Percentiles rank a stretch among this genome's conserved stretches.
Evolutionary conservation across 1,140 invertebrate species (phyloP).

Genomic region (Lepidostoma basale): DNA sequence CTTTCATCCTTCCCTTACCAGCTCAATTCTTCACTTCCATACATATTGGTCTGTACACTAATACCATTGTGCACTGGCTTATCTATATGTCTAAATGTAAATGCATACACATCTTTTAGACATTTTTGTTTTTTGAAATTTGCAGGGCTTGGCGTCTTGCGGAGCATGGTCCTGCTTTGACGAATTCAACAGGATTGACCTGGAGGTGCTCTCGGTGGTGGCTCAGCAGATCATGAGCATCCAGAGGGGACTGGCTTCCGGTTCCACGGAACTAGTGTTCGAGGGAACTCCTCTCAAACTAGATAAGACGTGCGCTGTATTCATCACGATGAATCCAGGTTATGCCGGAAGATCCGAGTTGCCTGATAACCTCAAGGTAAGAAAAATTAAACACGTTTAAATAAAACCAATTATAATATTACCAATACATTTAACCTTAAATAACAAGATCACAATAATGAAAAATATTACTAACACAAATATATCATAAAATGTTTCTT

Average conservation of each 20-base stretch:
- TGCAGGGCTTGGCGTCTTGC: slow-evolving; percentile 85
- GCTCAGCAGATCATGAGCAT: slow-evolving; percentile 88
- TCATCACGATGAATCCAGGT: slow-evolving; percentile 96
- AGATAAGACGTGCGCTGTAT: slow-evolving; percentile 91
- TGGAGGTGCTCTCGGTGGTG: slow-evolving; percentile 90
- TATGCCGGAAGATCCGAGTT: slow-evolving; percentile 91
- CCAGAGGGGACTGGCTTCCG: slow-evolving; percentile 79
- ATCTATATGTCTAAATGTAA: background rate
- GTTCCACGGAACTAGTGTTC: slow-evolving; percentile 76
- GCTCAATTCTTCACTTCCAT: too few relatives aligned
- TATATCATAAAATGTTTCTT: too few relatives aligned
- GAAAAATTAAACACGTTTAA: too few relatives aligned
- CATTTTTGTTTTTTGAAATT: background rate
- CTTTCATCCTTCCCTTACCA: too few relatives aligned
- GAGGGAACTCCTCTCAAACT: slow-evolving; percentile 88
- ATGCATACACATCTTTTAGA: slow-evolving; percentile 1
- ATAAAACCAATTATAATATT: too few relatives aligned
- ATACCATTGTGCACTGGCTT: too few relatives aligned
- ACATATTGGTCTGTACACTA: too few relatives aligned
- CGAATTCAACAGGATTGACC: slow-evolving; percentile 88
- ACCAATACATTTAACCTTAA: too few relatives aligned
- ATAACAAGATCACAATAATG: too few relatives aligned
- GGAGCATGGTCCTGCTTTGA: slow-evolving; percentile 98
- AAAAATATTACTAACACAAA: too few relatives aligned
- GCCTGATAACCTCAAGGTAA: slow-evolving; percentile 91